Conservation (phyloP, 2,888 invertebrate species). For the Escarpia spicata region DNA sequence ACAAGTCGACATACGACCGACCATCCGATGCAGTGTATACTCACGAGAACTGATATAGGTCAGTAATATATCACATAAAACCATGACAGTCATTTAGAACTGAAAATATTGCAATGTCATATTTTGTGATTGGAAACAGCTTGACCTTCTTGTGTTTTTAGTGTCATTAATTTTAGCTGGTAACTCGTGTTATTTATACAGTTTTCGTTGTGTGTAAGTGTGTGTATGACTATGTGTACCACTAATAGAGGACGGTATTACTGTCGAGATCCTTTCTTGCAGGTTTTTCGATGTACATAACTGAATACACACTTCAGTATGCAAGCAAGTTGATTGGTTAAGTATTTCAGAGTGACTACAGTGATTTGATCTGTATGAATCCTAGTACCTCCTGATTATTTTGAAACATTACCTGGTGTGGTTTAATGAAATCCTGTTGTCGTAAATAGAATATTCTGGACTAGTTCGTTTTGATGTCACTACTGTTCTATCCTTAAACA, state of each 20-base stretch:
- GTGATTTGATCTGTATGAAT: not conserved
- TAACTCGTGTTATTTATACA: not conserved
- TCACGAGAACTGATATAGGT: conserved; percentile 93
- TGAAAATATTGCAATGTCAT: not conserved
- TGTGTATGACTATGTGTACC: no score
- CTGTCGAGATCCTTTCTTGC: no score
- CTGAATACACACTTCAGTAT: no score
- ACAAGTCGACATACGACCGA: conserved; percentile 85
- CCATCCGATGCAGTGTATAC: conserved; percentile 99
- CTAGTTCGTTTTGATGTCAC: not conserved
- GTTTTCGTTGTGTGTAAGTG: no score
- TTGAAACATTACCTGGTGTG: not conserved
- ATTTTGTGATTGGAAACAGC: not conserved
- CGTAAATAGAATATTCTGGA: not conserved
- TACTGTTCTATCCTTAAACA: no score
- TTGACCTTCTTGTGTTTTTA: not conserved
- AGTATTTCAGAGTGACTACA: no score
- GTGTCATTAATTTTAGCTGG: not conserved
- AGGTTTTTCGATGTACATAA: no score
- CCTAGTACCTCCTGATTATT: not conserved
- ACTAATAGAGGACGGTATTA: no score
- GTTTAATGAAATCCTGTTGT: not conserved
- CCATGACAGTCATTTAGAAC: not conserved
- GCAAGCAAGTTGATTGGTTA: no score
- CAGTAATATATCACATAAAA: conserved; percentile 34